Base-by-base conservation (phyloP, 1,140 invertebrate genomes). In the Antheraea pernyi region DNA sequence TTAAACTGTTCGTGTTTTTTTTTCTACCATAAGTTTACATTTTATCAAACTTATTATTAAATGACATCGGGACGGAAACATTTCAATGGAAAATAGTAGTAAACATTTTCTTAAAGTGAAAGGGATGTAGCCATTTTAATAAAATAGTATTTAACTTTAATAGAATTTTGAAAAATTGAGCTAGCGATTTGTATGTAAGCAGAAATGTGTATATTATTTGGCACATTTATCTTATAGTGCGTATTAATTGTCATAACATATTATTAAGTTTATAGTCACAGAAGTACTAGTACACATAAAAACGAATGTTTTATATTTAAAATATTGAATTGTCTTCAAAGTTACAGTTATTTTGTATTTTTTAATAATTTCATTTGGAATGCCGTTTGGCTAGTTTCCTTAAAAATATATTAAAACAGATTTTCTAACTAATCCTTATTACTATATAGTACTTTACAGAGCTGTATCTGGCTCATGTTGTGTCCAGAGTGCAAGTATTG, bases 1-100 rank as follows among this genome's bases (percentile, higher is more conserved):
- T 61, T n/a, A 53, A 53, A 53, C 46, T n/a, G 60, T 19, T 61
- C 60, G 5, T 16, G 11, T 10, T 71, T 71, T 74, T n/a, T 75
- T 70, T 71, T 69, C 59, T 73, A 75, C 67, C 68, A 73, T 61
- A 62, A 77, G 72, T 75, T 61, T 74, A 72, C 72, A 72, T 42
- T 75, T 70, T 83, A 85, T 84, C 72, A 84, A 83, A 88, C 72
- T 71, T 70, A 78, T 65, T 74, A 65, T 67, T 88, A 88, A 89
- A 86, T 88, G 87, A 91, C 87, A 79, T 88, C 80, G 86, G 89
- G 89, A 91, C 89, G 89, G 89, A 91, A 83, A 88, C 82, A 88
- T 82, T 82, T 77, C 69, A 71, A 74, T 78, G 72, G 72, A 75
- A 76, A 53, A 53, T n/a, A 53, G 16, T 9, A 16, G 46, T 53